Evolutionary conservation across 2,888 invertebrate genomes (phyloP).

Genomic region (Dioctria linearis): DNA sequence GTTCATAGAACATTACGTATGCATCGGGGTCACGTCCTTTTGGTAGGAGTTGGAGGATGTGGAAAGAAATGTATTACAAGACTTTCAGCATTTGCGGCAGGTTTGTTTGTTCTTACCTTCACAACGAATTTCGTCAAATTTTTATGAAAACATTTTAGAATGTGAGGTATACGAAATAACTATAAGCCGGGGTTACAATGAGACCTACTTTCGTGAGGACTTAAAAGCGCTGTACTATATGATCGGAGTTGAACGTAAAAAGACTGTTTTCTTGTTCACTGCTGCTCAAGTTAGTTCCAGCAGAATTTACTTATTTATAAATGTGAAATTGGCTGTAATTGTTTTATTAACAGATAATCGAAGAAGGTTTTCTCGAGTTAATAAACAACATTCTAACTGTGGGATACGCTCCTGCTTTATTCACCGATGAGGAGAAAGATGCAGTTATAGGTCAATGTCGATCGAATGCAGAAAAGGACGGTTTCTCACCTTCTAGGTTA

Average conservation of each 20-base stretch:
- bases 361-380: conserved; percentile 89
- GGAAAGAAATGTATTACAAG: conserved; percentile 88
- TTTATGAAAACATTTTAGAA: conserved; percentile 68
- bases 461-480: conserved; percentile 79
- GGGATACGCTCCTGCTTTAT: conserved; percentile 89
- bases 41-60: conserved; percentile 91
- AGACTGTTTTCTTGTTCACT: conserved; percentile 86
- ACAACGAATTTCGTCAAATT: not conserved
- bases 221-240: conserved; percentile 84
- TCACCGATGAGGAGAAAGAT: conserved; percentile 91
- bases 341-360: conserved; percentile 73
- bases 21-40: conserved; percentile 83
- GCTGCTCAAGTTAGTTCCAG: conserved; percentile 78
- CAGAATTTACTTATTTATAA: not conserved
- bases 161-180: conserved; percentile 88
- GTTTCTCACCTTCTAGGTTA: conserved; percentile 81
- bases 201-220: conserved; percentile 87
- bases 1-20: conserved; percentile 88
- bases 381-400: conserved; percentile 94
- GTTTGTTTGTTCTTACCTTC: conserved; percentile 64
- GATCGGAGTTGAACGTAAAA: conserved; percentile 85
- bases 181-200: conserved; percentile 89
- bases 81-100: conserved; percentile 87
- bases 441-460: conserved; percentile 81
- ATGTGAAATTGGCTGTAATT: not conserved